Evolutionary conservation across 2,888 invertebrate genomes (phyloP).

Genomic region (Caenorhabditis panamensis): DNA sequence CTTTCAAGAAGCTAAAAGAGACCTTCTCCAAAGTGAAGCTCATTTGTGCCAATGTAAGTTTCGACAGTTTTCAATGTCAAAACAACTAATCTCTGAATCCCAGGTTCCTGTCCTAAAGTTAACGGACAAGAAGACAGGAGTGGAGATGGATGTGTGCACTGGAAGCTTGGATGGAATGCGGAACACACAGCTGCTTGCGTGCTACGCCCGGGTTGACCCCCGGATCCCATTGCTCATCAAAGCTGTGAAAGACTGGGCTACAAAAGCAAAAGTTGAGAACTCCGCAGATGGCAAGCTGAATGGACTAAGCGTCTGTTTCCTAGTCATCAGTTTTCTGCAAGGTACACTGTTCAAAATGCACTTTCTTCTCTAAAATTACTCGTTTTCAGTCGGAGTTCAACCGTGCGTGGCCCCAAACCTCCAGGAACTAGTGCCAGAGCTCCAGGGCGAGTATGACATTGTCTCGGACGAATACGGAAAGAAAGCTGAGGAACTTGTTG

Average conservation of each 20-base stretch:
- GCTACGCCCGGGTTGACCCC: background rate
- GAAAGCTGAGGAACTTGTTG: background rate
- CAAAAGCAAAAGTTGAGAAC: background rate
- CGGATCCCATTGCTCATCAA: background rate
- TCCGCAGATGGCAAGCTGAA: background rate
- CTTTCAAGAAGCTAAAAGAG: background rate
- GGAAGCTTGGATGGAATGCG: background rate
- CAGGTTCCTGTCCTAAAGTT: background rate
- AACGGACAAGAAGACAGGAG: too few species aligned
- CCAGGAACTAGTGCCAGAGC: background rate
- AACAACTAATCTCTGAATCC: too few species aligned
- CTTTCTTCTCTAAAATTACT: too few species aligned
- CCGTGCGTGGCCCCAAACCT: background rate
- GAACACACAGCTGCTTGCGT: background rate
- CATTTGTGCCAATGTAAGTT: background rate
- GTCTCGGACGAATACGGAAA: background rate
- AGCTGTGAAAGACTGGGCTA: background rate
- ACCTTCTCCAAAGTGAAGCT: background rate
- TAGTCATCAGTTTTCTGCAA: background rate
- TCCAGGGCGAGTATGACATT: background rate
- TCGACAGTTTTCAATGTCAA: too few species aligned
- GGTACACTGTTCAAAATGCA: background rate
- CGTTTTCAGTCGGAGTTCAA: background rate
- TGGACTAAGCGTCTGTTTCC: background rate
- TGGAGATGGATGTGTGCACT: background rate